Base-by-base conservation (phyloP, 2,888 invertebrate species). In the Dastarcus helophoroides region DNA sequence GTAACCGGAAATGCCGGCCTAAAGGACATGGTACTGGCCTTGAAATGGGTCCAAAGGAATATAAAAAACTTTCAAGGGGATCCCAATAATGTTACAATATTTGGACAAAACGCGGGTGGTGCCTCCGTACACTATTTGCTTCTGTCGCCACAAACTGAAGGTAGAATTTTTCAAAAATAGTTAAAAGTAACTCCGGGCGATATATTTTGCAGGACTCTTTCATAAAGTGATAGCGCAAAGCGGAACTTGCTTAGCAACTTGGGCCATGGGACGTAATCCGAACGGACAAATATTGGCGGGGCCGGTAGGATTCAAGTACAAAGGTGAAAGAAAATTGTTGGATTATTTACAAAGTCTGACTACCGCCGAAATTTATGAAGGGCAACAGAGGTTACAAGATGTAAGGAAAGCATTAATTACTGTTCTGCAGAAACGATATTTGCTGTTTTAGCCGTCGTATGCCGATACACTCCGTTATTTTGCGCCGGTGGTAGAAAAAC, bases 181-280 rank as follows among this genome's bases (percentile, higher is more conserved):
- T n/a, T n/a, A n/a, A n/a, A n/a, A n/a, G n/a, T n/a, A n/a, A n/a
- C n/a, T n/a, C n/a, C n/a, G n/a, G n/a, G n/a, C n/a, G n/a, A n/a
- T n/a, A n/a, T n/a, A n/a, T n/a, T n/a, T n/a, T n/a, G n/a, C n/a
- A 54, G 54, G 54, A 10, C 40, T 58, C 10, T 56, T 58, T 32
- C 56, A 58, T 26, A 56, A 49, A 44, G 56, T 52, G 3, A 51
- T 58, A 31, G 40, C 47, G n/a, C 57, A 58, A 45, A 59, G 59
- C 41, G 59, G 57, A 7, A 41, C 41, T 26, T 53, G 51, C 2
- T 28, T 52, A 9, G 49, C 41, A 37, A 31, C 39, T 28, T 58
- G 58, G 57, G 46, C 49, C 0, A 14, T 22, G 33, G 42, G 26
- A 8, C 22, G 4, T 6, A 22, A 19, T 2, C 13, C 19, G 2